These are phyloP conservation scores for Balanococcus diminutus DNA, from an alignment of 2,888 invertebrate genomes.

Conservation along the genomic window DNA sequence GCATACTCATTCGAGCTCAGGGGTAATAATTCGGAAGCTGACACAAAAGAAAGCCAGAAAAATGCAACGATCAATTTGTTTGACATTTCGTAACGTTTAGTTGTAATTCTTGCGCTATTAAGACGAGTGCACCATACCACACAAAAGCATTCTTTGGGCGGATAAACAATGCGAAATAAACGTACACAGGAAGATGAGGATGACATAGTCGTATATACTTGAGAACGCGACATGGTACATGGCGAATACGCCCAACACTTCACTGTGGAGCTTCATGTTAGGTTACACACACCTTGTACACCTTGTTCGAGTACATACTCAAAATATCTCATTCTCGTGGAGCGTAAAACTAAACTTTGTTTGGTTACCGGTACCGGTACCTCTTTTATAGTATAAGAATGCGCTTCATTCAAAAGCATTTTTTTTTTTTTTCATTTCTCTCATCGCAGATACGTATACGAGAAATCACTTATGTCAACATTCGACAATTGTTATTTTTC, in stretches of 20 bases:
- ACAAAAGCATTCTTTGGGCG: conserved; percentile 18
- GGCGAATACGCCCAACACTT: conserved; percentile 34
- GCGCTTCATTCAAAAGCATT: conserved; percentile 3
- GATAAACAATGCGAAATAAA: conserved; percentile 33
- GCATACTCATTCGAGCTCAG: not conserved
- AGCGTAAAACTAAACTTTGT: conserved; percentile 27
- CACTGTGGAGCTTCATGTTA: not conserved
- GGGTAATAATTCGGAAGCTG: not conserved
- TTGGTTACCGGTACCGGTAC: not conserved
- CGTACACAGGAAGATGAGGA: conserved; percentile 18
- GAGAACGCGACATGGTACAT: not conserved
- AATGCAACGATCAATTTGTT: not conserved
- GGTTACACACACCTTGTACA: conserved; percentile 13
- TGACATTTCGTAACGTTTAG: not conserved
- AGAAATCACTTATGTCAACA: not conserved
- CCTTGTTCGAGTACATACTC: conserved; percentile 37
- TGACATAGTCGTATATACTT: not conserved
- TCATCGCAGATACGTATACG: not conserved
- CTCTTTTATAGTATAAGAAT: not conserved
- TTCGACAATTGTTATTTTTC: conserved; percentile 6
- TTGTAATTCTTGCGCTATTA: not conserved
- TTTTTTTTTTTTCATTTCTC: not conserved
- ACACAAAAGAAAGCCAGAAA: not conserved
- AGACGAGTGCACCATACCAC: not conserved
- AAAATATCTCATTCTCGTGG: conserved; percentile 26